These are phyloP conservation scores for Phocoena phocoena DNA, from an alignment of 2,113 vertebrate species.

Conservation along the genomic window DNA sequence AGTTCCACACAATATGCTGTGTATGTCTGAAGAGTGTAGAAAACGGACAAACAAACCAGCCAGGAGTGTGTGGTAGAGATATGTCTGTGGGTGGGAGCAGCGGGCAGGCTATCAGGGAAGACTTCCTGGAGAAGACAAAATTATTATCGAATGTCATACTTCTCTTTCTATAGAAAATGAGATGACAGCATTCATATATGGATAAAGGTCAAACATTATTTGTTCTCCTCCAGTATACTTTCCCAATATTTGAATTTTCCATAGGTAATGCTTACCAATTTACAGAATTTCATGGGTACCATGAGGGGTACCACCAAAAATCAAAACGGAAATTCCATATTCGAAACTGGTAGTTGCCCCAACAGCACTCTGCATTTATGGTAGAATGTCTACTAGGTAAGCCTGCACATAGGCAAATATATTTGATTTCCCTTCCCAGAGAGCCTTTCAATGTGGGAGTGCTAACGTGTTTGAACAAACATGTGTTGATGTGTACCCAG, in stretches of 20 bases:
- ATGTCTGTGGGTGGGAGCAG: not conserved
- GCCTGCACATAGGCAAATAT: not conserved
- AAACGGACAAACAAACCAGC: not conserved
- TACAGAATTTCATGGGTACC: not conserved
- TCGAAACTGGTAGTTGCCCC: not conserved
- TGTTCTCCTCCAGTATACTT: not conserved
- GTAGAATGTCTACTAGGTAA: not conserved
- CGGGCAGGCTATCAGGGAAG: not conserved
- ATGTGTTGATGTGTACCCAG: not conserved
- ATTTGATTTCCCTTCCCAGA: not conserved
- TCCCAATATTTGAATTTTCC: not conserved
- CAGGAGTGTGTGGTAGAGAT: not conserved
- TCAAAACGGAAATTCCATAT: not conserved
- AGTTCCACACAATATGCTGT: not conserved
- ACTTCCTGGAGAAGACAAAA: not conserved
- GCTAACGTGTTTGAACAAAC: not conserved
- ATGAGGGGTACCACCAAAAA: not conserved
- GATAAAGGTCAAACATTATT: not conserved
- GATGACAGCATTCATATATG: not conserved
- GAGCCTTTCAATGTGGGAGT: accelerated
- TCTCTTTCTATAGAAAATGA: not conserved
- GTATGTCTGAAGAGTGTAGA: not conserved
- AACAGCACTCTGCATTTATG: not conserved
- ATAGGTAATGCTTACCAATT: not conserved
- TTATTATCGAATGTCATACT: not conserved